phyloP scores from a whole-genome alignment of 2,113 vertebrate species.

The Esox niger region DNA sequence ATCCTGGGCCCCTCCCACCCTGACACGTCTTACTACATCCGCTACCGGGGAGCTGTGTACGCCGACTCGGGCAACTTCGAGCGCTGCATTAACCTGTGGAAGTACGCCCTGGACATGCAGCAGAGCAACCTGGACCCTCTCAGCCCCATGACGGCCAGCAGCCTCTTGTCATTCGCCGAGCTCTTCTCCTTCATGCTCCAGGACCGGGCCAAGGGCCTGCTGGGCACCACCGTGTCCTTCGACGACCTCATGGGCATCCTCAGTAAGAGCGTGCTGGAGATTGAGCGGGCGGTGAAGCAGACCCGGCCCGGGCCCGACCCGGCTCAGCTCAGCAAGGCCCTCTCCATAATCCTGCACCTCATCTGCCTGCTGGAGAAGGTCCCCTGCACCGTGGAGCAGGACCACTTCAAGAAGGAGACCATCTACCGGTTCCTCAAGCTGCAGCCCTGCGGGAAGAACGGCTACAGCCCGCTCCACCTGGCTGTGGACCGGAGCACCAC shows the following conservation, averaged over 20 bases:
- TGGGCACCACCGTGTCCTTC: slow-evolving; percentile 93
- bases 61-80: slow-evolving; percentile 98
- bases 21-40: slow-evolving; percentile 98
- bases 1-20: slow-evolving; percentile 96
- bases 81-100: slow-evolving; percentile 96
- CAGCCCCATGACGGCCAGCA: slow-evolving; percentile 97
- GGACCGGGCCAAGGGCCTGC: slow-evolving; percentile 92
- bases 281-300: slow-evolving; percentile 89
- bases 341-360: slow-evolving; percentile 97
- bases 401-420: slow-evolving; percentile 96
- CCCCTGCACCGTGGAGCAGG: slow-evolving; percentile 89
- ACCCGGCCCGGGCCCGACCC: slow-evolving; percentile 87
- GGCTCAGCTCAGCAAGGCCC: slow-evolving; percentile 91
- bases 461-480: slow-evolving; percentile 94
- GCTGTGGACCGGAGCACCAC: slow-evolving; percentile 96
- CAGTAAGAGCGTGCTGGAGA: slow-evolving; percentile 95
- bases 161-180: slow-evolving; percentile 94
- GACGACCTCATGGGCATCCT: slow-evolving; percentile 97
- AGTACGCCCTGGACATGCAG: slow-evolving; percentile 98
- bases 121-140: slow-evolving; percentile 94
- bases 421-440: slow-evolving; percentile 96
- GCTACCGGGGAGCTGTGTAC: slow-evolving; percentile 94
- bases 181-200: slow-evolving; percentile 99
- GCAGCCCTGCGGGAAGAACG: slow-evolving; percentile 91
- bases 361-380: slow-evolving; percentile 97